Conservation (phyloP, 2,888 invertebrate genomes). For the Ophion slaviceki region DNA sequence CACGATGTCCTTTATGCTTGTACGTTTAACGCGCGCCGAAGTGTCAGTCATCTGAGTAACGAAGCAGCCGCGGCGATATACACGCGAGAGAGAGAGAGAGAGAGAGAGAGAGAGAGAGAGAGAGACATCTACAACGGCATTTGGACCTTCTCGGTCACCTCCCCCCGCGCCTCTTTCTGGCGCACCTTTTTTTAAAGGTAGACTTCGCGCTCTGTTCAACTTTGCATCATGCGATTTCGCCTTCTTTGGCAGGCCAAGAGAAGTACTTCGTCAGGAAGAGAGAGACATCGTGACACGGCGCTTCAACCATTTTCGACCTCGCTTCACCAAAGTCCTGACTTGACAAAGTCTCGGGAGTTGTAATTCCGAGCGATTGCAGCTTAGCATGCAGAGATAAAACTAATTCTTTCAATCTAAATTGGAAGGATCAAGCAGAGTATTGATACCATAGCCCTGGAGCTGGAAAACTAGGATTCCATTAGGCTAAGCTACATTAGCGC, state of each 20-base stretch:
- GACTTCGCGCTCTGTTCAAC: slow-evolving; percentile 48
- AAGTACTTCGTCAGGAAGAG: background rate
- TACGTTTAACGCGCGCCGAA: slow-evolving; percentile 64
- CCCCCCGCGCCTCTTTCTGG: slow-evolving; percentile 20
- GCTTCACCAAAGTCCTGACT: slow-evolving; percentile 1
- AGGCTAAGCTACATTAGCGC: background rate
- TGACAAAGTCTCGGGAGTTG: background rate
- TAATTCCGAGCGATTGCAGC: background rate
- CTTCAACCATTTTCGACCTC: slow-evolving; percentile 28
- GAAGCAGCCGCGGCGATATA: slow-evolving; percentile 58
- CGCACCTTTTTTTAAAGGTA: slow-evolving; percentile 42
- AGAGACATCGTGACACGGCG: slow-evolving; percentile 14
- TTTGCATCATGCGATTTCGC: slow-evolving; percentile 60
- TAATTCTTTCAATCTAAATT: background rate
- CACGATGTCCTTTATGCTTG: slow-evolving; percentile 67
- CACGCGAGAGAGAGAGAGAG: background rate
- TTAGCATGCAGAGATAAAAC: background rate
- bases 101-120: background rate
- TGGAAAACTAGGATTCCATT: background rate
- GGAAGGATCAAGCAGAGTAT: background rate
- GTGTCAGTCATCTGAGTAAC: slow-evolving; percentile 69
- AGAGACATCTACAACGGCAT: slow-evolving; percentile 49
- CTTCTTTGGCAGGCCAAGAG: slow-evolving; percentile 23
- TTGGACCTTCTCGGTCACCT: slow-evolving; percentile 35
- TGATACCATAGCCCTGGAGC: background rate